Percentiles rank a stretch among this genome's conserved stretches.
Evolutionary conservation across 2,888 invertebrate genomes (phyloP).

Genomic region (Ischnus inquisitorius): DNA sequence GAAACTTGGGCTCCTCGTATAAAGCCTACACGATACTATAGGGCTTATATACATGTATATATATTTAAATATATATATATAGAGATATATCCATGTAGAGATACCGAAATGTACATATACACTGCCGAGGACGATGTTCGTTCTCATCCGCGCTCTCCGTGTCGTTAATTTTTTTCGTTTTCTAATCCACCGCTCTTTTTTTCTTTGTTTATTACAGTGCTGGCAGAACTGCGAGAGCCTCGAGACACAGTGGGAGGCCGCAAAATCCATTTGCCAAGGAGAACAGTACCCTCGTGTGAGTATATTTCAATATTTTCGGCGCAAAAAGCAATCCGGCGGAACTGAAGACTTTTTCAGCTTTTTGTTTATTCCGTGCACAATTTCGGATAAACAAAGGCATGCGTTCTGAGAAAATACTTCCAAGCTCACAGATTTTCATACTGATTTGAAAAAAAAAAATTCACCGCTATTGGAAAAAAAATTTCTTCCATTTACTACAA

Average conservation of each 20-base stretch:
- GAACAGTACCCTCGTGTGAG: slow-evolving; percentile 80
- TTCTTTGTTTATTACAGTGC: slow-evolving; percentile 80
- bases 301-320: slow-evolving; percentile 72
- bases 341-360: no score
- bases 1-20: slow-evolving; percentile 22
- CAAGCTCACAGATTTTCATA: no score
- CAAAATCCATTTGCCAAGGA: slow-evolving; percentile 81
- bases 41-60: background rate
- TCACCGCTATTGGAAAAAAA: no score
- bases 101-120: no score
- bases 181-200: slow-evolving; percentile 67
- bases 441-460: no score
- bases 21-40: background rate
- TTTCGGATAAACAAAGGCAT: no score
- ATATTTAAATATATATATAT: background rate
- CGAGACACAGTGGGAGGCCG: slow-evolving; percentile 81
- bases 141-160: background rate
- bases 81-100: no score
- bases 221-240: slow-evolving; percentile 82
- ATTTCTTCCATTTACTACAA: no score
- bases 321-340: background rate
- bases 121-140: background rate
- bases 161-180: slow-evolving; percentile 38
- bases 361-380: no score
- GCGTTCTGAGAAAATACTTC: no score